Base-by-base conservation (phyloP, 2,797 vertebrate genomes). In the Nannoperca obscura region DNA sequence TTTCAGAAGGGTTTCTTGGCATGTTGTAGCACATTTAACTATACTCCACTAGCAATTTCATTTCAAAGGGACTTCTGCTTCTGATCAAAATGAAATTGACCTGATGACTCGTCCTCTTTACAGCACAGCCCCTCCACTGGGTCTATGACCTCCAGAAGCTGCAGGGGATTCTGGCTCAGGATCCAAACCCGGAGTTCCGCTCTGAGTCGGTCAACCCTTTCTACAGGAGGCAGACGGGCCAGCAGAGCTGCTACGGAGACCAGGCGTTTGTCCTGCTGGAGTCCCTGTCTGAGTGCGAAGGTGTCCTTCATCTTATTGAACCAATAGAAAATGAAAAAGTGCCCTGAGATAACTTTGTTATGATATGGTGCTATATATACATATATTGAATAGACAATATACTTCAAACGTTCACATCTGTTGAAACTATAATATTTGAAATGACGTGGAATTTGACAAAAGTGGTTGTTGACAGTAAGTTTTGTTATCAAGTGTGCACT, bases 51-150 rank as follows among this genome's bases (percentile, higher is more conserved):
- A 62, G 17, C 7, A 2, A 34, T 55, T 61, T 22, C 8, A 47
- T 12, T 66, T 58, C 0, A 42, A 69, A n/a, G 24, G 44, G 34
- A 20, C 4, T 0, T 47, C 5, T 42, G n/a, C 3, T 47, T 68
- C 0, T 34, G 27, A n/a, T 32, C 22, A 44, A 11, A 60, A 46
- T 61, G 12, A 38, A 27, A 59, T 24, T 44, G 9, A 52, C 57
- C 4, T 10, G 2, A 14, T 32, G 32, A 34, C 32, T 78, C 2
- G 1, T 40, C 20, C 22, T 32, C 32, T 38, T 10, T 67, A 22
- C 83, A 96, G 95, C 94, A 0, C 95, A 95, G 87, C 95, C 95
- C 1, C 92, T 95, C 14, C 94, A 95, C 82, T 95, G 95, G 95
- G 83, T 95, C 22, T 95, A 95, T 11, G 93, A 95, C 85, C 91